phyloP scores from a whole-genome alignment of 2,888 invertebrate genomes.

The Prosapia bicincta region DNA sequence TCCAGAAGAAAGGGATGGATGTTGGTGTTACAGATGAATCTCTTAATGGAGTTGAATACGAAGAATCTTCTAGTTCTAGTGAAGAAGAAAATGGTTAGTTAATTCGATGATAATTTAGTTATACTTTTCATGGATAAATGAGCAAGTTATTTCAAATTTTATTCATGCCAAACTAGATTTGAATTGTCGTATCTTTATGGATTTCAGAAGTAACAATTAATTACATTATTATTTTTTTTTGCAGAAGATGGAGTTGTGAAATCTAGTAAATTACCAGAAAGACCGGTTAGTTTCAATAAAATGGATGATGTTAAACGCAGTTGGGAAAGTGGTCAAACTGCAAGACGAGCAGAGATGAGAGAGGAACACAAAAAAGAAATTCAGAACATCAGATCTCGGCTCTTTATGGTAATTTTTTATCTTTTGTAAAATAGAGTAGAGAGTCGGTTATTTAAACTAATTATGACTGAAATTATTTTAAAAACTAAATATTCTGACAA shows the following conservation, averaged over 20 bases:
- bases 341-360: constrained; percentile 57
- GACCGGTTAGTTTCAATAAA: constrained; percentile 74
- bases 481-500: too few relatives aligned
- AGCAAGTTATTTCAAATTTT: too few relatives aligned
- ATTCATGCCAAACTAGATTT: too few relatives aligned
- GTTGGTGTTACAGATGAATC: constrained; percentile 73
- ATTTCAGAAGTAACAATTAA: too few relatives aligned
- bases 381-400: constrained; percentile 76
- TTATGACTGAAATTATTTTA: too few relatives aligned
- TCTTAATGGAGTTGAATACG: constrained; percentile 68
- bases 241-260: constrained; percentile 49
- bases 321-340: constrained; percentile 61
- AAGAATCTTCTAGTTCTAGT: constrained; percentile 65
- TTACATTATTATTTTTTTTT: too few relatives aligned
- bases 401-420: constrained; percentile 64
- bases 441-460: too few relatives aligned
- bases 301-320: constrained; percentile 80
- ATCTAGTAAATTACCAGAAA: constrained; percentile 49
- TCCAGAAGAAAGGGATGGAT: constrained; percentile 80
- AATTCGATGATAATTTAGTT: constrained; percentile 1
- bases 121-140: too few relatives aligned
- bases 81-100: constrained; percentile 56
- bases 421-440: too few relatives aligned
- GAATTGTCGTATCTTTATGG: too few relatives aligned
- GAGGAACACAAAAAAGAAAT: constrained; percentile 87